These are phyloP conservation scores for Zaprionus obscuricornis DNA, from an alignment of 2,888 invertebrate species.

Conservation along the genomic window DNA sequence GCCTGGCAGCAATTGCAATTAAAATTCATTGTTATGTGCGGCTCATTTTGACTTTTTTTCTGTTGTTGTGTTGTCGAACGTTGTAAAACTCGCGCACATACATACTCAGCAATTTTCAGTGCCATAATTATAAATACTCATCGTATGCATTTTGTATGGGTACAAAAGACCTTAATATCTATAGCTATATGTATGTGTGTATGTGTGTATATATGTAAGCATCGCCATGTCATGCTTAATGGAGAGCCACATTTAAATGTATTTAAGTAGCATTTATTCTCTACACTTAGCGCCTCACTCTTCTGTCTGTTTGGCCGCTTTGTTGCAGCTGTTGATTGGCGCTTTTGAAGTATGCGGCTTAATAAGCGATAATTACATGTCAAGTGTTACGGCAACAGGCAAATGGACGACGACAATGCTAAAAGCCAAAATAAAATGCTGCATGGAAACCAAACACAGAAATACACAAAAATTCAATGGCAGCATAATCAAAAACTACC, in stretches of 20 bases:
- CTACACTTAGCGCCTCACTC: neutral
- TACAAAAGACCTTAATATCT: constrained; percentile 24
- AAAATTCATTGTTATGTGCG: constrained; percentile 75
- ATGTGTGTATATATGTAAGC: too few relatives aligned
- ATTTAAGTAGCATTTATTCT: constrained; percentile 69
- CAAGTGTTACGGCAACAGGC: constrained; percentile 30
- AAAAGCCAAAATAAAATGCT: constrained; percentile 7
- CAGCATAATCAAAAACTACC: too few relatives aligned
- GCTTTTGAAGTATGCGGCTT: constrained; percentile 49
- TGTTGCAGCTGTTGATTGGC: constrained; percentile 44
- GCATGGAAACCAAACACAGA: constrained; percentile 1
- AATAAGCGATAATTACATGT: constrained; percentile 67
- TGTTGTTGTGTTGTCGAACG: constrained; percentile 21
- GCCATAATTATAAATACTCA: constrained; percentile 69
- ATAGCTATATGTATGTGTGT: too few relatives aligned
- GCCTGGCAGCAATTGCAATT: constrained; percentile 56
- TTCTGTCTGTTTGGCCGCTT: neutral
- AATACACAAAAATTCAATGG: neutral
- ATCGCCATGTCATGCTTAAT: constrained; percentile 49
- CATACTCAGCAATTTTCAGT: constrained; percentile 55
- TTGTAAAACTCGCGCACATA: constrained; percentile 21
- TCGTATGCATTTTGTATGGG: constrained; percentile 18
- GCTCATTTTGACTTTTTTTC: constrained; percentile 66
- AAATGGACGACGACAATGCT: constrained; percentile 4
- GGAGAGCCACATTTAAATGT: constrained; percentile 73